Evolutionary conservation across 2,113 vertebrate genomes (phyloP).

Genomic region (Proteles cristata): DNA sequence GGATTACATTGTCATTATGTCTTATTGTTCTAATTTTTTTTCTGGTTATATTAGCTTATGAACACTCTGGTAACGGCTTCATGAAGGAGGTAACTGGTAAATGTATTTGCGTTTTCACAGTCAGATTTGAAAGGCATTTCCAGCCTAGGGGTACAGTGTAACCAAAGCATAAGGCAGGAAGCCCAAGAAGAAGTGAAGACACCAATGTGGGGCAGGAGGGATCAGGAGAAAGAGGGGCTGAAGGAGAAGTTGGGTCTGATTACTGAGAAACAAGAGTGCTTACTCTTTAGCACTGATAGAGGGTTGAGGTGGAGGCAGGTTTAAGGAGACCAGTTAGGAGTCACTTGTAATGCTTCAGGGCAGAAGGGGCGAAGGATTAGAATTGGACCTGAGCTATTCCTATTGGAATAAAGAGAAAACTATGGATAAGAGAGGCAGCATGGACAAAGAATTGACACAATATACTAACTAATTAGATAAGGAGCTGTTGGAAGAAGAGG

Average conservation of each 20-base stretch:
- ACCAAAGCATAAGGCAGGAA: neutral
- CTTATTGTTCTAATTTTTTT: neutral
- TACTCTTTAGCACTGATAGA: neutral
- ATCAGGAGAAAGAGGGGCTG: neutral
- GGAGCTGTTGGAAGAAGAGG: neutral
- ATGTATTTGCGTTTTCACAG: neutral
- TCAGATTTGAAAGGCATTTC: slow-evolving; percentile 12
- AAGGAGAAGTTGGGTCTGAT: neutral
- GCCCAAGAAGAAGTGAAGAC: neutral
- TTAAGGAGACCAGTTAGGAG: neutral
- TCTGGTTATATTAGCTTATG: neutral
- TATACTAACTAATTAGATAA: neutral
- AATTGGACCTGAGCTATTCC: neutral
- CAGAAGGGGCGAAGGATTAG: neutral
- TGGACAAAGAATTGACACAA: neutral
- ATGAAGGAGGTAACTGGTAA: neutral
- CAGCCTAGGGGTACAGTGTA: neutral
- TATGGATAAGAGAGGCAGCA: neutral
- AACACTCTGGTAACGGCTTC: neutral
- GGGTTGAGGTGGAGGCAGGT: neutral
- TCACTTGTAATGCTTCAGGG: neutral
- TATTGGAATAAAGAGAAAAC: neutral
- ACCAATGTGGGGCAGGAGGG: neutral
- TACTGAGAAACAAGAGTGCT: neutral
- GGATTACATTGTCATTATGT: neutral